These are phyloP conservation scores for Tringa solitaria DNA, from an alignment of 2,113 vertebrate genomes.

Conservation along the genomic window DNA sequence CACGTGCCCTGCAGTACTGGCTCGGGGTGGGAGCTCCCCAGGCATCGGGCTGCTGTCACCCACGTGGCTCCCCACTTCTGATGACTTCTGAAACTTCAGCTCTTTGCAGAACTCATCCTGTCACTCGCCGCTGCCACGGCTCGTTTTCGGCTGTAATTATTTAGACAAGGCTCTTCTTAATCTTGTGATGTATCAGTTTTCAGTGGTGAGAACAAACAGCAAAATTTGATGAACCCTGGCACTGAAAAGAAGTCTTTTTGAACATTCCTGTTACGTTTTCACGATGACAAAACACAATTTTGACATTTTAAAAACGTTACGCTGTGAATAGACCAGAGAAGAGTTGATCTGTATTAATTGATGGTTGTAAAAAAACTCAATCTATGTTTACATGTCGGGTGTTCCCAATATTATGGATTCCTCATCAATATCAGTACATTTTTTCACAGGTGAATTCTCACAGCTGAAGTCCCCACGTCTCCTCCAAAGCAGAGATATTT, in stretches of 20 bases:
- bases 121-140: not conserved
- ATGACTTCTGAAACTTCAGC: not conserved
- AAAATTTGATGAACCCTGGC: not conserved
- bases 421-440: not conserved
- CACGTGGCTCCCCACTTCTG: not conserved
- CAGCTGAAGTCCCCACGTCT: not conserved
- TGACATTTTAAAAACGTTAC: fast-evolving
- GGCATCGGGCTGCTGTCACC: fast-evolving
- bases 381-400: not conserved
- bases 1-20: not conserved
- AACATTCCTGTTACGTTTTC: not conserved
- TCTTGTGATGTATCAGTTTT: not conserved
- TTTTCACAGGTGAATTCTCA: not conserved
- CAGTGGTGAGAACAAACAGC: not conserved
- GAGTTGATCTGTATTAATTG: not conserved
- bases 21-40: not conserved
- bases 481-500: not conserved
- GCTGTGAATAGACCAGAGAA: not conserved
- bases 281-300: not conserved
- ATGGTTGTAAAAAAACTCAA: not conserved
- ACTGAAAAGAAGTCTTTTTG: not conserved
- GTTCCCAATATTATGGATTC: not conserved
- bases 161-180: not conserved
- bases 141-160: not conserved
- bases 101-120: not conserved